These are phyloP conservation scores for Cheilosia impressa DNA, from an alignment of 2,888 invertebrate genomes.

Conservation along the genomic window DNA sequence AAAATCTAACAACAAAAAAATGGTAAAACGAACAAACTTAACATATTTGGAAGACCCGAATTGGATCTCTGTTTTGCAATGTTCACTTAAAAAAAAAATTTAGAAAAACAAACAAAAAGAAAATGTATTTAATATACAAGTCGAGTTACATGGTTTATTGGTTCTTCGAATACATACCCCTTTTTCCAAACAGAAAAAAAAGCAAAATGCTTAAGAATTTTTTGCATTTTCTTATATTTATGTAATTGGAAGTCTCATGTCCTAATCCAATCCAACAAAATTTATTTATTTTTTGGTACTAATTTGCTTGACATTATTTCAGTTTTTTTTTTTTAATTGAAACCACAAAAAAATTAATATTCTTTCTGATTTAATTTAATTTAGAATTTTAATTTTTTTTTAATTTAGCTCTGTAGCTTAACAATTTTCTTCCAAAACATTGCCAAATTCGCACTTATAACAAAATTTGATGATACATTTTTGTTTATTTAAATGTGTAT, in stretches of 20 bases:
- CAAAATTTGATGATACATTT: slow-evolving; percentile 56
- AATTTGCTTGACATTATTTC: slow-evolving; percentile 46
- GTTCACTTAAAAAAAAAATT: slow-evolving; percentile 78
- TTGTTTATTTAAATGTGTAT: slow-evolving; percentile 62
- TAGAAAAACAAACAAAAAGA: slow-evolving; percentile 3
- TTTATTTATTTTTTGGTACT: slow-evolving; percentile 29
- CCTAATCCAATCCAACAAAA: slow-evolving; percentile 57
- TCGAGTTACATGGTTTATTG: slow-evolving; percentile 4
- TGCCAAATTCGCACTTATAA: slow-evolving; percentile 79
- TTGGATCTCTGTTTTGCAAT: slow-evolving; percentile 84
- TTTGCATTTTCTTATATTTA: slow-evolving; percentile 30
- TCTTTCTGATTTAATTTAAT: slow-evolving; percentile 43
- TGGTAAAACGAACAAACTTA: slow-evolving; percentile 29
- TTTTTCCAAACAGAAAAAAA: slow-evolving; percentile 14
- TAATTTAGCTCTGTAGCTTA: slow-evolving; percentile 82
- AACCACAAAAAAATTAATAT: slow-evolving; percentile 72
- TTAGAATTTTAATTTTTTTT: slow-evolving; percentile 6
- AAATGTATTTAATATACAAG: slow-evolving; percentile 44
- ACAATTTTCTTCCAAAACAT: slow-evolving; percentile 82
- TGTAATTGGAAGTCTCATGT: slow-evolving; percentile 56
- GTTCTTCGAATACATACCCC: slow-evolving; percentile 18
- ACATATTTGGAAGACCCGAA: slow-evolving; percentile 74
- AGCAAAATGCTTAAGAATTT: slow-evolving; percentile 35
- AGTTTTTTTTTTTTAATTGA: slow-evolving; percentile 51
- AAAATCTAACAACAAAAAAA: slow-evolving; percentile 28